Percentiles rank a stretch among this genome's conserved stretches.
phyloP scores from a whole-genome alignment of 2,797 vertebrate genomes.

The Diplodus sargus region DNA sequence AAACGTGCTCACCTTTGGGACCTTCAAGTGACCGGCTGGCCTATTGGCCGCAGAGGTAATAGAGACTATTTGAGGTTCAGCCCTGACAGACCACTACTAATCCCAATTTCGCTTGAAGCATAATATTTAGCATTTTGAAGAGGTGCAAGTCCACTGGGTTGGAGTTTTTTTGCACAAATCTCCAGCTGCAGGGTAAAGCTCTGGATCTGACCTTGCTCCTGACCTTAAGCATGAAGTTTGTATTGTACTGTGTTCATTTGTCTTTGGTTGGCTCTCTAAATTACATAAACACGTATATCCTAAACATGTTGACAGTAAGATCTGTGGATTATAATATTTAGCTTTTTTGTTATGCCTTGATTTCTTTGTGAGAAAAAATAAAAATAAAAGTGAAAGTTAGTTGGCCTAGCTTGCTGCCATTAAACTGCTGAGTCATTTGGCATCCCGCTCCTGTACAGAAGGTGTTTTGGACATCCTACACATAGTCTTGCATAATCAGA shows the following conservation, averaged over 20 bases:
- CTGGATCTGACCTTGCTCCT: slow-evolving; percentile 7
- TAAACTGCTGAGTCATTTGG: neutral
- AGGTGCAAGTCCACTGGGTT: slow-evolving; percentile 7
- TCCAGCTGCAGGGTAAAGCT: slow-evolving; percentile 3
- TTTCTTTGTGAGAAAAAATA: no score
- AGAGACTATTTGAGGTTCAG: slow-evolving; percentile 24
- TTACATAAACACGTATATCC: neutral
- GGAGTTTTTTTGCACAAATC: slow-evolving; percentile 23
- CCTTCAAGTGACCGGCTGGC: neutral
- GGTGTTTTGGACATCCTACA: neutral
- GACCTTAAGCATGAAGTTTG: neutral
- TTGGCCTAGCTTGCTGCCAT: neutral
- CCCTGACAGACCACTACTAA: slow-evolving; percentile 12
- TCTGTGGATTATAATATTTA: neutral
- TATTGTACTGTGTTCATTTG: neutral
- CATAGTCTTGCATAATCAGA: no score
- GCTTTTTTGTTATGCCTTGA: no score
- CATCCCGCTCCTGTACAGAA: neutral
- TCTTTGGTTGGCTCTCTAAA: neutral
- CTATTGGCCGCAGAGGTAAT: slow-evolving; percentile 8
- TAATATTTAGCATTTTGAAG: slow-evolving; percentile 18
- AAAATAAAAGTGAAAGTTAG: neutral
- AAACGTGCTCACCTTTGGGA: slow-evolving; percentile 23
- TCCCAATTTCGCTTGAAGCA: slow-evolving; percentile 14
- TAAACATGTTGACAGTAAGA: neutral